These are phyloP conservation scores for Xyrauchen texanus DNA, from an alignment of 2,113 vertebrate species.

Conservation along the genomic window DNA sequence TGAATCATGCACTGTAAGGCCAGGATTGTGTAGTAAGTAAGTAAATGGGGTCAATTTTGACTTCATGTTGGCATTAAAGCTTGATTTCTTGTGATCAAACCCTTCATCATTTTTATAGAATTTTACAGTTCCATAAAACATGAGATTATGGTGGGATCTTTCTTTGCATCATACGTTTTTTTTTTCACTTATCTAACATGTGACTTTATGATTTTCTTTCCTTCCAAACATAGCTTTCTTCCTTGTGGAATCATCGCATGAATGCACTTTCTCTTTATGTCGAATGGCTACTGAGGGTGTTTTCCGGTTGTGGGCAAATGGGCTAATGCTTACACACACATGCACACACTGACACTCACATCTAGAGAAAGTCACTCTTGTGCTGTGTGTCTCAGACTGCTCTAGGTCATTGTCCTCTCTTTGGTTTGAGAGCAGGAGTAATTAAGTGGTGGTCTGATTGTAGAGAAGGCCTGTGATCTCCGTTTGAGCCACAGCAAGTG, in stretches of 20 bases:
- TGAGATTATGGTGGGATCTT: not conserved
- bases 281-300: not conserved
- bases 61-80: not conserved
- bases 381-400: conserved; percentile 15
- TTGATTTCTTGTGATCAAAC: not conserved
- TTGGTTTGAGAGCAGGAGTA: conserved; percentile 24
- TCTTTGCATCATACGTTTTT: too few species aligned
- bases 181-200: not conserved
- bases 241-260: not conserved
- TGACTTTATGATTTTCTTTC: not conserved
- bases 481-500: conserved; percentile 23
- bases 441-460: conserved; percentile 38
- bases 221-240: not conserved
- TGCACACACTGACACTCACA: not conserved
- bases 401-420: conserved; percentile 33
- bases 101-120: not conserved
- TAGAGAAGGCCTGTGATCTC: conserved; percentile 1
- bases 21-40: not conserved
- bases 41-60: not conserved
- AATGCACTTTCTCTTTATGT: conserved; percentile 1
- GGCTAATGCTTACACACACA: not conserved
- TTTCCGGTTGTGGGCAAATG: not conserved
- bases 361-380: conserved; percentile 13
- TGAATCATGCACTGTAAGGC: too few species aligned
- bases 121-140: not conserved